Conservation (phyloP, 2,888 invertebrate genomes). For the Pyrochroa serraticornis region DNA sequence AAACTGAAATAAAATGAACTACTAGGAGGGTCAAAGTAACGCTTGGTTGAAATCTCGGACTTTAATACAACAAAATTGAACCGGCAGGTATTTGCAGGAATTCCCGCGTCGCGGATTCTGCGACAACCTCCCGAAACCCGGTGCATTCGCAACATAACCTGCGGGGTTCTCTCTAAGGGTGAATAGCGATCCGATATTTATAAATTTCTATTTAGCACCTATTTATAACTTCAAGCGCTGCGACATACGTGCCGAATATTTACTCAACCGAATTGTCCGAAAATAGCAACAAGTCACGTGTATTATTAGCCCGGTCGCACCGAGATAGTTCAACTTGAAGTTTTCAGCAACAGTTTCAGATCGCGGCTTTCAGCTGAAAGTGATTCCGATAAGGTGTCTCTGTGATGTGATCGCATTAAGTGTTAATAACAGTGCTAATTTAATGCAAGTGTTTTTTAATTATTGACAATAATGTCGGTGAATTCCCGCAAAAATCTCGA, state of each 20-base stretch:
- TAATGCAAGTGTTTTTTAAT: too few species aligned
- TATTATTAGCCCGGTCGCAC: slow-evolving; percentile 37
- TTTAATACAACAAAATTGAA: too few species aligned
- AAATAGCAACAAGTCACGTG: slow-evolving; percentile 49
- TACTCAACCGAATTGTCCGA: slow-evolving; percentile 46
- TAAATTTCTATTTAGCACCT: slow-evolving; percentile 47
- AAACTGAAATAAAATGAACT: too few species aligned
- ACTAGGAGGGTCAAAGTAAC: too few species aligned
- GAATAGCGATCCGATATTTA: slow-evolving; percentile 31
- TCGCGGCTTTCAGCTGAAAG: slow-evolving; percentile 25
- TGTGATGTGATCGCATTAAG: slow-evolving; percentile 1
- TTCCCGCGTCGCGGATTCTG: too few species aligned
- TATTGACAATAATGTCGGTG: too few species aligned
- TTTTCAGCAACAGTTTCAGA: slow-evolving; percentile 45
- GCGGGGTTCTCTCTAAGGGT: slow-evolving; percentile 4
- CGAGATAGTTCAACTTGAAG: slow-evolving; percentile 37
- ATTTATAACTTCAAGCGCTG: slow-evolving; percentile 45
- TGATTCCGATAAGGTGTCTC: neutral
- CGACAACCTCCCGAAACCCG: too few species aligned
- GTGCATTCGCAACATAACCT: slow-evolving; percentile 7
- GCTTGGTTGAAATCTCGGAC: too few species aligned
- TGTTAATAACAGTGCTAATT: too few species aligned
- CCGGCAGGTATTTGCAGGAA: too few species aligned
- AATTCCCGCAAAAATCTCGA: neutral
- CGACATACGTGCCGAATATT: slow-evolving; percentile 50